Evolutionary conservation across 2,888 invertebrate genomes (phyloP), one percentile per base, ranked within the genome.

Genomic region (Caenorhabditis sp.): DNA sequence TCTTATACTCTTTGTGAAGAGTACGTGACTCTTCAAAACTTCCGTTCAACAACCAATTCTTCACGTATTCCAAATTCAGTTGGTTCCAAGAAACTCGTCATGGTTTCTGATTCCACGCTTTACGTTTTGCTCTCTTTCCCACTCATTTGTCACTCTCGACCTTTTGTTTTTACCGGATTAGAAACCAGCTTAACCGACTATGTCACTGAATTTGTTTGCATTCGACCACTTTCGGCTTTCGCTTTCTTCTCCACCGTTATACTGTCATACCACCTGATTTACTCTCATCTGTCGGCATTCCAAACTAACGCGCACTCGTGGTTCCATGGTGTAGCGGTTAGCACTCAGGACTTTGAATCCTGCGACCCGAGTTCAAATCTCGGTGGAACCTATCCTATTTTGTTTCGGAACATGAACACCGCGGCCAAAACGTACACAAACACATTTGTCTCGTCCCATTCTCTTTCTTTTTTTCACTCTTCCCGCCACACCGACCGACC

Each of bases 291-390:
- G 26, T 71, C 26, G 44, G 47, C 56, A 9, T 20, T 47, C 28
- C 5, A 0, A 15, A 26, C n/a, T n/a, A 13, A 0, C 8, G 5
- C 20, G 11, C 13, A 50, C 18, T 24, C 26, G 80, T 37, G 83
- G 83, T 83, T 83, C 80, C 83, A 83, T 86, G 86, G 86, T 86
- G 85, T 86, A 86, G 85, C 80, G 86, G 85, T 86, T 85, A 86
- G 85, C 85, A 86, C 86, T 83, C 83, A 83, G 84, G 85, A 84
- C 85, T 86, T 81, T 85, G 82, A 85, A 85, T 85, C 86, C 86
- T 82, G 85, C 84, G 82, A 86, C 85, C 74, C 79, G 85, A 85
- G 86, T 85, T 86, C 85, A 70, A 85, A 84, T 86, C 85, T 86
- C 86, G 87, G 83, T 82, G 86, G 83, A 80, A 87, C 87, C 85